phyloP scores from a whole-genome alignment of 2,888 invertebrate genomes.

The Micropterix aruncella region DNA sequence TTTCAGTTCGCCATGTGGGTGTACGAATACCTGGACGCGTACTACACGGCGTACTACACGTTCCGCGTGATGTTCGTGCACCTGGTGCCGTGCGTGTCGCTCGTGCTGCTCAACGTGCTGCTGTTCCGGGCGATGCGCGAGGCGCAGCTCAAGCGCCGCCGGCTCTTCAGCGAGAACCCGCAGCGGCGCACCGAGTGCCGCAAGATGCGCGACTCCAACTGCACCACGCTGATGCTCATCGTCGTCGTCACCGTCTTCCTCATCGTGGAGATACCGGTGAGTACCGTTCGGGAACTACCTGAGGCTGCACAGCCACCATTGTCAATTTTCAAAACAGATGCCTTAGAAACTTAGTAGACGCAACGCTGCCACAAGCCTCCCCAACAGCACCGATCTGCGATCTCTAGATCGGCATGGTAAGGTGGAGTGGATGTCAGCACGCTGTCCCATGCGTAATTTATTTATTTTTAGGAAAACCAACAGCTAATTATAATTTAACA shows the following conservation, averaged over 20 bases:
- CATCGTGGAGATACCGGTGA: conserved; percentile 61
- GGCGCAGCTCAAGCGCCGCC: conserved; percentile 66
- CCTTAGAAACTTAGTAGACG: no score
- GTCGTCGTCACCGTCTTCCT: conserved; percentile 77
- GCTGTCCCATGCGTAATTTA: no score
- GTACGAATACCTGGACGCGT: conserved; percentile 47
- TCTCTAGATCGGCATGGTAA: no score
- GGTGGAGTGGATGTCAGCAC: no score
- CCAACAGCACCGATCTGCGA: no score
- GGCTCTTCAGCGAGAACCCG: conserved; percentile 62
- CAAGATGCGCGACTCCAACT: conserved; percentile 64
- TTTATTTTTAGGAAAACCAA: no score
- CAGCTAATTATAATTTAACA: no score
- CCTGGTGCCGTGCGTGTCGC: conserved; percentile 72
- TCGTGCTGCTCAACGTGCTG: conserved; percentile 79
- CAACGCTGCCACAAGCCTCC: no score
- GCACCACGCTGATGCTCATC: conserved; percentile 77
- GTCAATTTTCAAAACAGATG: no score
- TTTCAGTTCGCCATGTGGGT: conserved; percentile 57
- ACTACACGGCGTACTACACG: conserved; percentile 70
- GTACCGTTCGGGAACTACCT: no score
- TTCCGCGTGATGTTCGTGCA: conserved; percentile 89
- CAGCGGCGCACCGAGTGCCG: conserved; percentile 69
- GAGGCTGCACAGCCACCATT: no score
- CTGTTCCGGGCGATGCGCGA: conserved; percentile 75